Conservation (phyloP, 2,888 invertebrate genomes). For the Argyresthia goedartella region DNA sequence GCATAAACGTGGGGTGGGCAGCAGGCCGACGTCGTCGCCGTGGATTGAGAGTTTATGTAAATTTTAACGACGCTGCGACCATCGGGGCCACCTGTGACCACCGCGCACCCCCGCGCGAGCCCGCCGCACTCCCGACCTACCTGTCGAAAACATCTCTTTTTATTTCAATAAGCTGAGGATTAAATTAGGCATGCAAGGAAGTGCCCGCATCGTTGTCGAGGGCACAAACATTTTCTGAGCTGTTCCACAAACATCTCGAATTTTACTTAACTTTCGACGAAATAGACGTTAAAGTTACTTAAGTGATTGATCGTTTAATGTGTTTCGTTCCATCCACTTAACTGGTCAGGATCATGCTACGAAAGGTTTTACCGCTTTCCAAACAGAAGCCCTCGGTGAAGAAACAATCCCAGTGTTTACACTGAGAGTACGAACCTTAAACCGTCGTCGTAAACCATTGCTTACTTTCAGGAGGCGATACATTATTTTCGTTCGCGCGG, state of each 20-base stretch:
- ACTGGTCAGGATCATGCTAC: not conserved
- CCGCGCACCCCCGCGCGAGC: constrained; percentile 21
- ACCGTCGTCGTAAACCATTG: constrained; percentile 22
- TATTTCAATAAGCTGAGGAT: constrained; percentile 68
- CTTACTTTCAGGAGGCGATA: constrained; percentile 7
- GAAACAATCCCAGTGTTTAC: constrained; percentile 5
- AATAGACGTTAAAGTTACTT: too few species aligned
- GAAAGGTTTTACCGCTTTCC: not conserved
- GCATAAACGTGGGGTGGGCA: constrained; percentile 68
- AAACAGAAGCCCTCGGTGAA: constrained; percentile 1
- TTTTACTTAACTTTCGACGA: not conserved
- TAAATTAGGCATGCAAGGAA: constrained; percentile 64
- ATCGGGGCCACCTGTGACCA: constrained; percentile 66
- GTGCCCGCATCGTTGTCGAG: not conserved
- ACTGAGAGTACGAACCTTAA: constrained; percentile 17
- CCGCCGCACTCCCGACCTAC: constrained; percentile 38
- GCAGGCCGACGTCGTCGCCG: constrained; percentile 44
- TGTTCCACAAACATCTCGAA: not conserved
- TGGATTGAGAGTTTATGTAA: constrained; percentile 72
- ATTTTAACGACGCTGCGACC: constrained; percentile 71
- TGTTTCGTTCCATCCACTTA: too few species aligned
- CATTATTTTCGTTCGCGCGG: constrained; percentile 10
- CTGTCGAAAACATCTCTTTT: constrained; percentile 70
- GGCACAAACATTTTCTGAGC: not conserved
- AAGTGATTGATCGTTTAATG: too few species aligned